phyloP scores from a whole-genome alignment of 1,140 invertebrate genomes.

The Arion vulgaris region DNA sequence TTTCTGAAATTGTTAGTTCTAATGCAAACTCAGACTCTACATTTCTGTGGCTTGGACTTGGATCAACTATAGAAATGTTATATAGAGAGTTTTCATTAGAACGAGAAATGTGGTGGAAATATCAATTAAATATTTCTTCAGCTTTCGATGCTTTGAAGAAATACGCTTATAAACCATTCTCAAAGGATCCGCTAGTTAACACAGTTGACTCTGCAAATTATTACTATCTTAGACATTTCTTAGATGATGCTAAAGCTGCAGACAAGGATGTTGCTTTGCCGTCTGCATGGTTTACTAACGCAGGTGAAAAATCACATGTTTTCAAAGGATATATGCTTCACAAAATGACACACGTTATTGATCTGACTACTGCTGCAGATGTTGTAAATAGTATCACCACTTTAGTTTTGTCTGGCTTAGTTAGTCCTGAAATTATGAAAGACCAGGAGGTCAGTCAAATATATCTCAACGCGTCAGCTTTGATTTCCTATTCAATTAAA shows the following conservation, averaged over 20 bases:
- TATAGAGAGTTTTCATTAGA: no score
- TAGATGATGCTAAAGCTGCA: conserved; percentile 43
- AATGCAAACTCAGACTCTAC: no score
- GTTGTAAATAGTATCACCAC: no score
- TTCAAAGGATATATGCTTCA: no score
- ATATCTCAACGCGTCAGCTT: conserved; percentile 51
- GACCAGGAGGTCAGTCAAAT: background rate
- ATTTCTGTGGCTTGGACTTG: no score
- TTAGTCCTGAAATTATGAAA: no score
- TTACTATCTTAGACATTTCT: conserved; percentile 51
- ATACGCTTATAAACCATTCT: conserved; percentile 57
- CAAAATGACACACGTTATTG: no score
- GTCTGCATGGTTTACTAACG: background rate
- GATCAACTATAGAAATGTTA: no score
- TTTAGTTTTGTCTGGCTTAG: no score
- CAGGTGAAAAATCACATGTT: no score
- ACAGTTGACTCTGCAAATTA: conserved; percentile 56
- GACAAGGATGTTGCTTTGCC: background rate
- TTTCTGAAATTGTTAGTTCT: no score
- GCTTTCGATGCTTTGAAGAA: conserved; percentile 52
- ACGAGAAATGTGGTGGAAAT: conserved; percentile 40
- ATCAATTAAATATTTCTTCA: conserved; percentile 54
- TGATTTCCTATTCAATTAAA: conserved; percentile 56
- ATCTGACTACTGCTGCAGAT: no score
- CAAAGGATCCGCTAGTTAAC: conserved; percentile 41